Conservation (phyloP, 2,888 invertebrate species). For the Eristalis pertinax region DNA sequence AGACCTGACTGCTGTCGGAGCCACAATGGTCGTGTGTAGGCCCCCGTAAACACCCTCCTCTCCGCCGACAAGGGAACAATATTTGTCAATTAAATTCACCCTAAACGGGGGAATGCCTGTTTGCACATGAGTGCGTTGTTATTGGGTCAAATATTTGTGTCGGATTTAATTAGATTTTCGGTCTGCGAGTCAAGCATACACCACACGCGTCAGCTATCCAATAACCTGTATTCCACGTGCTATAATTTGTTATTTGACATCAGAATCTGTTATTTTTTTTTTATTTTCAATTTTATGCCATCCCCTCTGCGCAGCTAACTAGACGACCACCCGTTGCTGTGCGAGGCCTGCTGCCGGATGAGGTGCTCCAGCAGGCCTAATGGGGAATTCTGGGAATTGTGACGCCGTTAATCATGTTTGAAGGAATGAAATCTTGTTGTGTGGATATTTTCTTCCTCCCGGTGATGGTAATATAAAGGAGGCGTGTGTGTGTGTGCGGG, state of each 20-base stretch:
- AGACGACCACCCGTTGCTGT: background rate
- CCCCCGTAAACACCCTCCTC: background rate
- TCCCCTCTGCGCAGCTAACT: background rate
- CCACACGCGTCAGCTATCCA: slow-evolving; percentile 13
- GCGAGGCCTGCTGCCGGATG: background rate
- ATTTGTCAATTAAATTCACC: slow-evolving; percentile 49
- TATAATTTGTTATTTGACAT: slow-evolving; percentile 30
- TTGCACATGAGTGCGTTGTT: slow-evolving; percentile 23
- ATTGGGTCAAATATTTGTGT: slow-evolving; percentile 49
- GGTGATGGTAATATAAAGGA: background rate
- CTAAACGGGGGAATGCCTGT: slow-evolving; percentile 4
- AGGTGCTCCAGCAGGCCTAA: background rate
- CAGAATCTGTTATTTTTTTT: background rate
- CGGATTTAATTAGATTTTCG: slow-evolving; percentile 45
- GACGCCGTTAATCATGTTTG: background rate
- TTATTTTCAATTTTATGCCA: slow-evolving; percentile 10
- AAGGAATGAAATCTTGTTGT: background rate
- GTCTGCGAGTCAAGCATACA: background rate
- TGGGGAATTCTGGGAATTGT: background rate
- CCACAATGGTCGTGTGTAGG: slow-evolving; percentile 14
- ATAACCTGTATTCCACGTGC: slow-evolving; percentile 30
- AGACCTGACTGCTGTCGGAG: background rate
- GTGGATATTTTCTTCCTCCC: background rate
- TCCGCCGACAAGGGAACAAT: slow-evolving; percentile 17
- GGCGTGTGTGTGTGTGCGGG: background rate